Percentiles rank a stretch among this genome's conserved stretches.
Evolutionary conservation across 1,140 invertebrate genomes (phyloP).

Genomic region (Lordiphosa mommai): DNA sequence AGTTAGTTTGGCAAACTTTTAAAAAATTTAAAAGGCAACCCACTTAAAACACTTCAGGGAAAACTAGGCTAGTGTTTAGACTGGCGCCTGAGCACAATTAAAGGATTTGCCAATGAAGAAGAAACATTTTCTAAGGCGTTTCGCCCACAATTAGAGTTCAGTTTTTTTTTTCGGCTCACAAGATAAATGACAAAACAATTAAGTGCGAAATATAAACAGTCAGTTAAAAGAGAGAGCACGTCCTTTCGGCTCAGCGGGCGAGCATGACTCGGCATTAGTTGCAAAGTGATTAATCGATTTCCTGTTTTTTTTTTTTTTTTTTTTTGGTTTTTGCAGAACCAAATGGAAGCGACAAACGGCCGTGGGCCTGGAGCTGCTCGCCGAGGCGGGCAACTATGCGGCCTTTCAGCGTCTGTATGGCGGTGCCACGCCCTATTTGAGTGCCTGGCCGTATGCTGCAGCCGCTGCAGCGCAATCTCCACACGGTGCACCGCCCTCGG

Average conservation of each 20-base stretch:
- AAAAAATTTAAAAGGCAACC: background rate
- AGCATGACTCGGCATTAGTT: constrained; percentile 25
- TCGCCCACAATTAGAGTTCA: constrained; percentile 45
- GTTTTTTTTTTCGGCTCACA: constrained; percentile 28
- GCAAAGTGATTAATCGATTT: background rate
- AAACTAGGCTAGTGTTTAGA: no score
- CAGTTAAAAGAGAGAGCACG: constrained; percentile 25
- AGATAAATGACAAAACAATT: constrained; percentile 79
- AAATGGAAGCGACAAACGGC: constrained; percentile 99
- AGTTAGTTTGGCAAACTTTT: no score
- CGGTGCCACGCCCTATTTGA: constrained; percentile 83
- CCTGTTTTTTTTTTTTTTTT: background rate
- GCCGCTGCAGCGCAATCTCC: constrained; percentile 82
- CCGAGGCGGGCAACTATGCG: constrained; percentile 97
- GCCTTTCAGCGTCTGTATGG: constrained; percentile 97
- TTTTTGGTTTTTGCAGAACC: constrained; percentile 86
- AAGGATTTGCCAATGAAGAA: constrained; percentile 57
- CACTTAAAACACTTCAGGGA: background rate
- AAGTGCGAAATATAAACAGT: constrained; percentile 78
- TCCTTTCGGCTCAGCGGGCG: constrained; percentile 6
- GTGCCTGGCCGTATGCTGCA: constrained; percentile 82
- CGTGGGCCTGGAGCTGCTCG: constrained; percentile 96
- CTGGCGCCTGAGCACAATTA: constrained; percentile 63
- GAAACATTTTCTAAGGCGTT: constrained; percentile 24
- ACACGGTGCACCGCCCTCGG: constrained; percentile 82